Evolutionary conservation across 1,140 invertebrate species (phyloP).

Genomic region (Alviniconcha marisindica): DNA sequence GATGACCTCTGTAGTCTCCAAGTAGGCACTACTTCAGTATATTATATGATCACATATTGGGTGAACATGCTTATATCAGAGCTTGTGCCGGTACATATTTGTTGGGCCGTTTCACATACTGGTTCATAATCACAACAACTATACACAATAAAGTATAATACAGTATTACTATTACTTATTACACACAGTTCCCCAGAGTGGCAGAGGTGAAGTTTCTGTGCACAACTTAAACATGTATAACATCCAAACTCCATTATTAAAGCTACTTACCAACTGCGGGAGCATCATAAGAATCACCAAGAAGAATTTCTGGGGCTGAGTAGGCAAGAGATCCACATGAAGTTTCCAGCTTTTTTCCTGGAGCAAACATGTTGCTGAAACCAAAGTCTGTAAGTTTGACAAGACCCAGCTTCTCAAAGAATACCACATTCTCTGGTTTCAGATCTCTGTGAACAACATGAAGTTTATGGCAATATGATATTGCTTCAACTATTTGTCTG

Average conservation of each 20-base stretch:
- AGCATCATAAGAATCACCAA: constrained; percentile 86
- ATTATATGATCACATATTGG: too few species aligned
- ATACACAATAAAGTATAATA: neutral
- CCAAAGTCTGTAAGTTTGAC: constrained; percentile 99
- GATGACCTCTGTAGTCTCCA: too few species aligned
- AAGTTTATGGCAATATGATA: constrained; percentile 97
- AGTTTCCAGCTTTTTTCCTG: constrained; percentile 97
- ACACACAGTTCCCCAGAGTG: too few species aligned
- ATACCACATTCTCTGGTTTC: constrained; percentile 99
- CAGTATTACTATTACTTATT: neutral
- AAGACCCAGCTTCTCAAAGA: constrained; percentile 97
- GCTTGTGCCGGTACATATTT: too few species aligned
- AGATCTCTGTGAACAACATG: constrained; percentile 96
- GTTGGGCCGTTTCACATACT: too few species aligned
- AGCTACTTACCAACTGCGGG: constrained; percentile 94
- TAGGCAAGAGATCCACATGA: constrained; percentile 99
- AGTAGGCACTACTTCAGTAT: too few species aligned
- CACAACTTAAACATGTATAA: too few species aligned
- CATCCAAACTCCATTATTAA: too few species aligned
- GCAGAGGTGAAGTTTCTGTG: too few species aligned
- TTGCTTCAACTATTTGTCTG: constrained; percentile 95
- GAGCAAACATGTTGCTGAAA: constrained; percentile 96
- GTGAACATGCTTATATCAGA: too few species aligned
- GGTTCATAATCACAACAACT: too few species aligned
- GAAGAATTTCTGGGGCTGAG: constrained; percentile 98